A percentile compares a stretch with the other conserved stretches of the same genome.
These are phyloP conservation scores for Leptobrachium ailaonicum DNA, from an alignment of 2,113 vertebrate species.

Conservation along the genomic window DNA sequence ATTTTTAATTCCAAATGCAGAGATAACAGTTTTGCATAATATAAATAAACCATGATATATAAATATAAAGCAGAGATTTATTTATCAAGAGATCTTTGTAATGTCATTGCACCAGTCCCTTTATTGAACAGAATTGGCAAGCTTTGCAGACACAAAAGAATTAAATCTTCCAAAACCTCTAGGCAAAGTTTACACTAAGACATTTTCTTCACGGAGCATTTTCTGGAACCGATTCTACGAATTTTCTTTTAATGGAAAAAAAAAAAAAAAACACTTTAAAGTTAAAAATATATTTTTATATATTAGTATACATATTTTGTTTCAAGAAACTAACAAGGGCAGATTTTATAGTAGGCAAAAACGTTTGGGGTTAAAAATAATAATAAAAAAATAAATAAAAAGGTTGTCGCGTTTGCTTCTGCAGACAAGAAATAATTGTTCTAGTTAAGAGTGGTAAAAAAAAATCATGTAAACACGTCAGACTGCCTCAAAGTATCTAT, in stretches of 20 bases:
- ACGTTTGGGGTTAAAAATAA: constrained; percentile 7
- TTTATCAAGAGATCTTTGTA: no score
- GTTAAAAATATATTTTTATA: no score
- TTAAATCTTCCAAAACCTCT: not conserved
- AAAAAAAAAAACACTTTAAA: no score
- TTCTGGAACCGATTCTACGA: not conserved
- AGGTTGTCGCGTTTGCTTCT: constrained; percentile 15
- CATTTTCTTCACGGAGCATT: not conserved
- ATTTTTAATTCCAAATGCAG: no score
- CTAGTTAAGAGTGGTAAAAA: constrained; percentile 4
- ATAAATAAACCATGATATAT: no score
- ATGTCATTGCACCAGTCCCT: no score
- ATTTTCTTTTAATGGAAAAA: no score
- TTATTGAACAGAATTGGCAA: not conserved
- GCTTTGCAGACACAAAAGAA: not conserved
- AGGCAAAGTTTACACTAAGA: constrained; percentile 17
- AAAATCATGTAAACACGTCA: not conserved
- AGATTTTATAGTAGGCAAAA: not conserved
- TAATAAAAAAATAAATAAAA: no score
- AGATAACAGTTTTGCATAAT: no score
- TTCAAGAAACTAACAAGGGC: no score
- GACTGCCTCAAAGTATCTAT: not conserved
- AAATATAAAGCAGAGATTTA: no score
- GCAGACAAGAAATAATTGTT: constrained; percentile 11
- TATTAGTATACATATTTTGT: no score